Conservation (phyloP, 2,797 vertebrate species). For the Pipistrellus pipistrellus region DNA sequence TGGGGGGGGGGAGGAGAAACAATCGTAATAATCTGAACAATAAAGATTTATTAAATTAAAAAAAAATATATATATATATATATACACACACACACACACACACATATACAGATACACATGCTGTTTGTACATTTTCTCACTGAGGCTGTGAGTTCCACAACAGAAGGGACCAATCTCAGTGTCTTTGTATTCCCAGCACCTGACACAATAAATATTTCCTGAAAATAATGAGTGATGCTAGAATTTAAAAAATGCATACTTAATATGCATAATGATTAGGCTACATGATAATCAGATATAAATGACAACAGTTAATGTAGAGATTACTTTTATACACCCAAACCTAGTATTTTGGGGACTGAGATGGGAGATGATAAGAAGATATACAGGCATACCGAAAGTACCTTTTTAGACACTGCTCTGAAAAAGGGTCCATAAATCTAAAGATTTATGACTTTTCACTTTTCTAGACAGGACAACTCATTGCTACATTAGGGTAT, state of each 20-base stretch:
- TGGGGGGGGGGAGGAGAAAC: no score
- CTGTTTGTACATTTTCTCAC: slow-evolving; percentile 69
- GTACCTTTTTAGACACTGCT: slow-evolving; percentile 7
- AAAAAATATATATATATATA: no score
- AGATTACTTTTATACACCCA: slow-evolving; percentile 12
- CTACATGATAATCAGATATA: slow-evolving; percentile 50
- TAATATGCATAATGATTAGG: slow-evolving; percentile 59
- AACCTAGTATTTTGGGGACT: slow-evolving; percentile 31
- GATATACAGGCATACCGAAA: not conserved
- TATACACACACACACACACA: no score
- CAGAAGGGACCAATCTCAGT: slow-evolving; percentile 73
- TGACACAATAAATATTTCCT: slow-evolving; percentile 75
- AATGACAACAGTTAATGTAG: slow-evolving; percentile 13
- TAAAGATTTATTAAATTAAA: no score
- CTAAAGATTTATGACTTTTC: not conserved
- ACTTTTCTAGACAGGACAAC: not conserved
- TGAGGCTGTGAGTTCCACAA: slow-evolving; percentile 74
- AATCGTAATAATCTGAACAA: no score
- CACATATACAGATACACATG: not conserved
- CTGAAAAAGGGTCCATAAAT: not conserved
- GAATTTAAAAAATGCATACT: slow-evolving; percentile 64
- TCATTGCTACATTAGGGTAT: not conserved
- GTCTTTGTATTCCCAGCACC: slow-evolving; percentile 72
- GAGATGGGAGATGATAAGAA: not conserved
- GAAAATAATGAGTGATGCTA: slow-evolving; percentile 73